phyloP scores from a whole-genome alignment of 2,113 vertebrate species.

The Mionectes macconnelli region DNA sequence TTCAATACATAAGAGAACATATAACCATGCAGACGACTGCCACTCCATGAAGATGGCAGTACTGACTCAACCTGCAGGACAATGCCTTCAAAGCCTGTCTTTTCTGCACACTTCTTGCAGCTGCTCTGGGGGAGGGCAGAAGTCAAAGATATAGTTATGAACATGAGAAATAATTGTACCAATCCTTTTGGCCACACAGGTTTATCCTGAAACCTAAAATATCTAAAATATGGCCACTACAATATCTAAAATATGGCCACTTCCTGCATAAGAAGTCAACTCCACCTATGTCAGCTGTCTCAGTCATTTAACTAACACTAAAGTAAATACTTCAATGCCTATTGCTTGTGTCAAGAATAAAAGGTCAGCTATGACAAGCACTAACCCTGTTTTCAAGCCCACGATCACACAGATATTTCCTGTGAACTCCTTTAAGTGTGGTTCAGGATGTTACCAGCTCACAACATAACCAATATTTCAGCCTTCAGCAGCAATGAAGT shows the following conservation, averaged over 20 bases:
- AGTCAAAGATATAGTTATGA: neutral
- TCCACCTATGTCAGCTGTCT: neutral
- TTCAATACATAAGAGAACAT: neutral
- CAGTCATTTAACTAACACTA: neutral
- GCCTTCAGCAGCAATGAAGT: neutral
- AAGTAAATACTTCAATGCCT: neutral
- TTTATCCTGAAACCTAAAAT: neutral
- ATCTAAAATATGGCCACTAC: neutral
- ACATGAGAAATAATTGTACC: neutral
- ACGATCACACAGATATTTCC: neutral
- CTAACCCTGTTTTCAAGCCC: neutral
- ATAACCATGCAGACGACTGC: neutral
- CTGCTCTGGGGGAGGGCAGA: neutral
- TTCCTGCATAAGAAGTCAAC: neutral
- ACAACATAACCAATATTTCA: neutral
- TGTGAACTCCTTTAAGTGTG: neutral
- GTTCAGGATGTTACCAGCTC: neutral
- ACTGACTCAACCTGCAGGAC: neutral
- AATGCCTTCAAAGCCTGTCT: neutral
- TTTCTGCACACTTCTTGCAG: neutral
- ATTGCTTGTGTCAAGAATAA: neutral
- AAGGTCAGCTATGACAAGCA: neutral
- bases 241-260: neutral
- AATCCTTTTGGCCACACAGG: neutral
- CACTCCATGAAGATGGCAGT: neutral